These are phyloP conservation scores for Orthosia incerta DNA, from an alignment of 2,888 invertebrate genomes.

Conservation along the genomic window DNA sequence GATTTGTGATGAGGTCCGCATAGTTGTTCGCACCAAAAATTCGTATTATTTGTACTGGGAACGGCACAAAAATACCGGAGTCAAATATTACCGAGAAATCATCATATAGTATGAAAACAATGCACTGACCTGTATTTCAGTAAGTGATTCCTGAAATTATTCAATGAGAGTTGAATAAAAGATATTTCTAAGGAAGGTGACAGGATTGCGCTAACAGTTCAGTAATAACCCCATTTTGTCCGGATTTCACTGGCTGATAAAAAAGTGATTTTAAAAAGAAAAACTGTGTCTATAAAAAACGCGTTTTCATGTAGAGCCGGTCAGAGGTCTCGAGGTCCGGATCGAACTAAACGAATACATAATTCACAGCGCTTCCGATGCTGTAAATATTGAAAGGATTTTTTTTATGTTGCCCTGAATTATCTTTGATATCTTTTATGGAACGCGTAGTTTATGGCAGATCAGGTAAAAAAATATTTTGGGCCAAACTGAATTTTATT, in stretches of 20 bases:
- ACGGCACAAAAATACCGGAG: not conserved
- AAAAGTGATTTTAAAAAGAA: slow-evolving; percentile 48
- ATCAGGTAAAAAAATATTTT: slow-evolving; percentile 38
- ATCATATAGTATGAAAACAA: slow-evolving; percentile 19
- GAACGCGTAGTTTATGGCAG: slow-evolving; percentile 49
- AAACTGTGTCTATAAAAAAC: slow-evolving; percentile 62
- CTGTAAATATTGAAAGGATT: slow-evolving; percentile 73
- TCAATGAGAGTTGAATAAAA: slow-evolving; percentile 28
- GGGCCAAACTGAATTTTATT: slow-evolving; percentile 29
- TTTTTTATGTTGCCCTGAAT: slow-evolving; percentile 61
- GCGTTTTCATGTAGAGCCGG: slow-evolving; percentile 61
- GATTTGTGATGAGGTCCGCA: too few relatives aligned
- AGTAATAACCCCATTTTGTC: slow-evolving; percentile 37
- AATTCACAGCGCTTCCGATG: slow-evolving; percentile 70
- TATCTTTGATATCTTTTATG: slow-evolving; percentile 62
- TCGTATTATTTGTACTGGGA: not conserved
- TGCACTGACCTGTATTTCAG: not conserved
- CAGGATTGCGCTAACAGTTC: slow-evolving; percentile 26
- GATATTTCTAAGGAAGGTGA: slow-evolving; percentile 10
- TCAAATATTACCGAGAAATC: not conserved
- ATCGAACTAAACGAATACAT: slow-evolving; percentile 71
- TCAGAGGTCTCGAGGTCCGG: slow-evolving; percentile 59
- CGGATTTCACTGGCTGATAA: slow-evolving; percentile 22
- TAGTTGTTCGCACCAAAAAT: not conserved
- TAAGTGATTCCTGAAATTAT: slow-evolving; percentile 30